Evolutionary conservation across 2,797 vertebrate species (phyloP).

Genomic region (Thalassophryne amazonica): DNA sequence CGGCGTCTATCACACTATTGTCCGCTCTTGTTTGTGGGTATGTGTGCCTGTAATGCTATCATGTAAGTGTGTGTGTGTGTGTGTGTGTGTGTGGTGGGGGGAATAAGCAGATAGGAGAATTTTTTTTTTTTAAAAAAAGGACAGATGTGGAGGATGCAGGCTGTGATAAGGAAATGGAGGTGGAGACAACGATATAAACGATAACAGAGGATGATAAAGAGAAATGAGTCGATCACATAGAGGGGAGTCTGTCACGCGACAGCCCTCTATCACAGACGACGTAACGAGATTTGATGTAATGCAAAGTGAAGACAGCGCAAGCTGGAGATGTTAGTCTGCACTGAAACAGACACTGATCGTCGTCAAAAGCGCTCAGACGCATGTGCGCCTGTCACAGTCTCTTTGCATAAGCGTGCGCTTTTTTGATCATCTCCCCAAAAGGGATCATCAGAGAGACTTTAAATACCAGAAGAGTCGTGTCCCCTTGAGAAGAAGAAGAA

Average conservation of each 20-base stretch:
- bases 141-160: constrained; percentile 41
- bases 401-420: constrained; percentile 8
- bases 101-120: constrained; percentile 16
- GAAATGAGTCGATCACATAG: constrained; percentile 23
- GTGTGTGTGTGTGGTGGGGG: not conserved
- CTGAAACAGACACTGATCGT: constrained; percentile 25
- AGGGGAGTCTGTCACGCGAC: constrained; percentile 14
- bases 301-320: constrained; percentile 30
- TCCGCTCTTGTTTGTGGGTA: constrained; percentile 13
- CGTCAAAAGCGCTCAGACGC: not conserved
- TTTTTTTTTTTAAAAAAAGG: constrained; percentile 46
- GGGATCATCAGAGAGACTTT: constrained; percentile 19
- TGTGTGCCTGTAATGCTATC: constrained; percentile 12
- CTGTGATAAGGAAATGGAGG: constrained; percentile 38
- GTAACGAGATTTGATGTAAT: constrained; percentile 44
- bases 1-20: constrained; percentile 42
- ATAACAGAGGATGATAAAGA: constrained; percentile 26
- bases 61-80: constrained; percentile 8
- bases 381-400: constrained; percentile 16
- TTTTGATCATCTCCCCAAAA: constrained; percentile 17
- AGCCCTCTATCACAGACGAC: constrained; percentile 30
- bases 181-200: constrained; percentile 28
- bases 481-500: constrained; percentile 11
- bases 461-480: constrained; percentile 26
- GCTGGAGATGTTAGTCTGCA: constrained; percentile 21